Base-by-base conservation (phyloP, 2,888 invertebrate genomes). In the Margaritifera margaritifera region DNA sequence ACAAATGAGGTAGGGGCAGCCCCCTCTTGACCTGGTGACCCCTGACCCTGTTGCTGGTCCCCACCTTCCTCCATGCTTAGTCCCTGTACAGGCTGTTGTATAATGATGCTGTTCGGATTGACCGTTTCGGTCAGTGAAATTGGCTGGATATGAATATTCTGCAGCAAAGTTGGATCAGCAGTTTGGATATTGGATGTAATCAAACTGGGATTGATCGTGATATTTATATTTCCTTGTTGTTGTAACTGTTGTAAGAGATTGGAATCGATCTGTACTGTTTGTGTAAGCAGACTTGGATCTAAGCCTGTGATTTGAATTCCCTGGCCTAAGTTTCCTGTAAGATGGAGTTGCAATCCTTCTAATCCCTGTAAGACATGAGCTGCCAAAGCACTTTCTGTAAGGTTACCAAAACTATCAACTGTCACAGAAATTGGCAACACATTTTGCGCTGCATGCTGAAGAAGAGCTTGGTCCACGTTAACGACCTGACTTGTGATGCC, bases 211-310 rank as follows among this genome's bases (percentile, higher is more conserved):
- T 86, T 88, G 57, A 90, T 80, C 57, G 89, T 87, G 52, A 90
- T 85, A 72, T 87, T 89, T 24, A 89, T 73, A 79, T 88, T 89
- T 27, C 89, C 88, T 58, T 87, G 86, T 66, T 86, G 84, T 72
- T 90, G 90, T 65, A 91, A 79, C 78, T 90, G 91, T 75, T 90
- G 91, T 50, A 91, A 78, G 15, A 92, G 80, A 55, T 88, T 86
- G 15, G 92, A 91, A 69, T 92, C 91, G 11, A 92, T 89, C 72
- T 91, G 91, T 6, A 91, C 77, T 4, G 90, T 83, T 79, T 91
- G 92, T 20, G 84, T 79, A 42, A 89, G 72, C 63, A 88, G 64
- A 58, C 73, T 81, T 25, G 91, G 84, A 73, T 91, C 91, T 2
- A 91, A 79, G 0, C 89, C 89, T 1, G 89, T 80, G 27, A 91